Evolutionary conservation across 2,113 vertebrate genomes (phyloP).

Genomic region (Piprites chloris): DNA sequence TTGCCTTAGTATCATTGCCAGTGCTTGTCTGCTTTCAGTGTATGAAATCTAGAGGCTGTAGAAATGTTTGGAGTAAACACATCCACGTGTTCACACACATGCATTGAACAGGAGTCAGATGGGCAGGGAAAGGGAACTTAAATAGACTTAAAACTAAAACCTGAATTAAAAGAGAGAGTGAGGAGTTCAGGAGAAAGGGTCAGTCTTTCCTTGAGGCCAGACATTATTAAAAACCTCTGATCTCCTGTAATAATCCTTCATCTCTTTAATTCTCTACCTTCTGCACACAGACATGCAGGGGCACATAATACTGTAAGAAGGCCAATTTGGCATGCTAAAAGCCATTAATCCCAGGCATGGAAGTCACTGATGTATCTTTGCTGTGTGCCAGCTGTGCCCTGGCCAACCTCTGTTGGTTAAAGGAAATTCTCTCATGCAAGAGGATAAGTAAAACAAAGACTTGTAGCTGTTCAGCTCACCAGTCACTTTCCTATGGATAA

Average conservation of each 20-base stretch:
- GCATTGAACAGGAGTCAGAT: not conserved
- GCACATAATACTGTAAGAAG: not conserved
- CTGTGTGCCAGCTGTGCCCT: not conserved
- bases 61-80: not conserved
- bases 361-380: not conserved
- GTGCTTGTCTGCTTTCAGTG: not conserved
- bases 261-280: conserved; percentile 8
- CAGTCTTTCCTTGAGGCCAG: conserved; percentile 13
- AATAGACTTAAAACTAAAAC: not conserved
- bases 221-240: not conserved
- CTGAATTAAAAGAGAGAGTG: not conserved
- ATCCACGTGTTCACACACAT: not conserved
- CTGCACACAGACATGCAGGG: not conserved
- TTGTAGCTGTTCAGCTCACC: not conserved
- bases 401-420: not conserved
- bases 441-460: not conserved
- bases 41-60: not conserved
- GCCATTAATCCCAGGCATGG: not conserved
- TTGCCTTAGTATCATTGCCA: not conserved
- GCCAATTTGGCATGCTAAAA: conserved; percentile 2
- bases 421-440: not conserved
- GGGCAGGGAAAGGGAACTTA: not conserved
- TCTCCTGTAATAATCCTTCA: conserved; percentile 1
- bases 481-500: not conserved
- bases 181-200: not conserved